Evolutionary conservation across 2,113 vertebrate species (phyloP).

Genomic region (Cyprinodon brontotheroides): DNA sequence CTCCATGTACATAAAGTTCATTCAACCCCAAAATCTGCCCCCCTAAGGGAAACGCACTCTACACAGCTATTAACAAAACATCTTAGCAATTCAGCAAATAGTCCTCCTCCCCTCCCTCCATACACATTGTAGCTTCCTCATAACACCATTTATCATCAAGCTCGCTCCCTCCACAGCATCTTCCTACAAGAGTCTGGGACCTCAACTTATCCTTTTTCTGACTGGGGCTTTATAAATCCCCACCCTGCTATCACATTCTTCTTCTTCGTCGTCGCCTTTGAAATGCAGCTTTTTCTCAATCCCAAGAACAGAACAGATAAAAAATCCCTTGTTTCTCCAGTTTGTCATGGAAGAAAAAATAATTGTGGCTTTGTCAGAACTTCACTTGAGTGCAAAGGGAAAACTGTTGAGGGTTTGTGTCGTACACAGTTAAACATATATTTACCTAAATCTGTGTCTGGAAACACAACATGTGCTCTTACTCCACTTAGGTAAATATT

Average conservation of each 20-base stretch:
- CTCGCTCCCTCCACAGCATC: conserved; percentile 20
- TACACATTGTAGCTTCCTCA: conserved; percentile 28
- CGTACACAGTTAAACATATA: neutral
- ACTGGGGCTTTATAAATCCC: conserved; percentile 31
- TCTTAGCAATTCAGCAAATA: conserved; percentile 53
- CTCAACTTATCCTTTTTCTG: conserved; percentile 40
- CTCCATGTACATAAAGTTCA: conserved; percentile 33
- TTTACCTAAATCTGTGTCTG: neutral
- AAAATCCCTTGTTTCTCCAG: conserved; percentile 1
- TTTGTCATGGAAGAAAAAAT: conserved; percentile 10
- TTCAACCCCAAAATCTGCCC: conserved; percentile 33
- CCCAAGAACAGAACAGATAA: neutral
- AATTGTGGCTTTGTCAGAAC: neutral
- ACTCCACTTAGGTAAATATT: neutral
- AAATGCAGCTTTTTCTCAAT: neutral
- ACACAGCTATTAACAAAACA: conserved; percentile 49
- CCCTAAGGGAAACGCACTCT: conserved; percentile 27
- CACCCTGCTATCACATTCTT: neutral
- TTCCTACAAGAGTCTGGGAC: conserved; percentile 33
- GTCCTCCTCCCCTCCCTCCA: conserved; percentile 17
- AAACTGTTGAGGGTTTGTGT: neutral
- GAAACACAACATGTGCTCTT: neutral
- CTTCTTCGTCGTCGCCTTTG: neutral
- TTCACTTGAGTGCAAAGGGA: neutral
- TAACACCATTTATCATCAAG: conserved; percentile 47